Percentiles rank a stretch among this genome's conserved stretches.
Evolutionary conservation across 2,888 invertebrate genomes (phyloP).

Genomic region (Lottia scabra): DNA sequence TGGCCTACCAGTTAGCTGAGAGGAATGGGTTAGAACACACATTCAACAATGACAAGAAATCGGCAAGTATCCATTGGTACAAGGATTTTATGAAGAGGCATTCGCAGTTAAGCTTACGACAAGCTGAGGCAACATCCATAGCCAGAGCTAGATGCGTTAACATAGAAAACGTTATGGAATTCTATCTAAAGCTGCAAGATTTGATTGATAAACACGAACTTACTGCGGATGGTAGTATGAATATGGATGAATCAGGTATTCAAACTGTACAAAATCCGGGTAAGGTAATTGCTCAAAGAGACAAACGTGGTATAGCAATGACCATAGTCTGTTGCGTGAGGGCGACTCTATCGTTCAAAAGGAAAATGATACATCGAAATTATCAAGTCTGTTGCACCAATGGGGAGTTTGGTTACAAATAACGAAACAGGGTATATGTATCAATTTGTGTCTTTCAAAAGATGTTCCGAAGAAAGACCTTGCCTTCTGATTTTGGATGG

Average conservation of each 20-base stretch:
- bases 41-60: not conserved
- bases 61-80: not conserved
- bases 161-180: conserved; percentile 6
- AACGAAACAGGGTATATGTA: not conserved
- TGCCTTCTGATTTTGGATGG: not conserved
- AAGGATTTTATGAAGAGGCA: conserved; percentile 10
- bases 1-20: conserved; percentile 11
- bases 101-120: conserved; percentile 6
- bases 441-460: not conserved
- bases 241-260: conserved; percentile 10
- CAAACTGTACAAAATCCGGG: conserved; percentile 5
- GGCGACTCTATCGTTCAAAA: not conserved
- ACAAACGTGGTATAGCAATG: not conserved
- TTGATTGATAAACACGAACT: not conserved
- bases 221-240: not conserved
- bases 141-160: conserved; percentile 12
- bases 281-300: not conserved
- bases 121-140: conserved; percentile 12
- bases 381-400: not conserved
- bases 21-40: not conserved
- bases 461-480: not conserved
- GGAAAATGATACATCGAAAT: not conserved
- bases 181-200: conserved; percentile 5
- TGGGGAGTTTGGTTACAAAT: not conserved
- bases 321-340: not conserved